phyloP scores from a whole-genome alignment of 2,113 vertebrate species.

The Brachyhypopomus occidentalis region DNA sequence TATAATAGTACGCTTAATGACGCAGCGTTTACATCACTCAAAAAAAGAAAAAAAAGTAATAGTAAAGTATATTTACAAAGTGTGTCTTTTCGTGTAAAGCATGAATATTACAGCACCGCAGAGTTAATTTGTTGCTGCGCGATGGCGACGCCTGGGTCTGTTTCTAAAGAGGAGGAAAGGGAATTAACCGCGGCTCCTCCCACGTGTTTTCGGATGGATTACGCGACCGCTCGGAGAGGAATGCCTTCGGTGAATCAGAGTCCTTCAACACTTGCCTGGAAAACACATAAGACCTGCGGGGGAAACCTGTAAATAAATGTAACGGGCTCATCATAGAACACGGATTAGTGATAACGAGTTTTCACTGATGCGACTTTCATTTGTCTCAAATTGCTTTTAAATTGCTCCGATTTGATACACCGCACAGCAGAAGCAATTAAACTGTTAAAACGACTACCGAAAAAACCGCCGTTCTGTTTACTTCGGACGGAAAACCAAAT shows the following conservation, averaged over 20 bases:
- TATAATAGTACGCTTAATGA: too few species aligned
- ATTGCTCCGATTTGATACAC: too few species aligned
- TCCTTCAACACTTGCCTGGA: background rate
- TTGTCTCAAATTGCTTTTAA: too few species aligned
- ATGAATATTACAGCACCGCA: too few species aligned
- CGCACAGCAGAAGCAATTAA: too few species aligned
- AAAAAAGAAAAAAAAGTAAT: too few species aligned
- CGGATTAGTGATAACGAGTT: background rate
- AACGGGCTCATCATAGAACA: background rate
- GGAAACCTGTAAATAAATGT: too few species aligned
- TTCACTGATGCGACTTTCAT: background rate
- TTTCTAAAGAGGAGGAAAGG: background rate
- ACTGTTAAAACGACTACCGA: too few species aligned
- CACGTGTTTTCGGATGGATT: slow-evolving; percentile 57
- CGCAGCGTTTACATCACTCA: too few species aligned
- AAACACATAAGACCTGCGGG: background rate
- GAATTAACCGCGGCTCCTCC: slow-evolving; percentile 60
- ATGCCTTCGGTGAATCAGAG: slow-evolving; percentile 10
- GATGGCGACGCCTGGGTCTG: background rate
- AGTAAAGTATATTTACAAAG: too few species aligned
- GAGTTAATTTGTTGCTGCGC: too few species aligned
- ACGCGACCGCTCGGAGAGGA: background rate
- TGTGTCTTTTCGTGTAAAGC: background rate
- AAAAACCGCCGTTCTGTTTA: background rate
- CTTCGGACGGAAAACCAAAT: background rate